Evolutionary conservation across 2,113 vertebrate genomes (phyloP), one percentile per base, ranked within the genome.

Genomic region (Chrysochloris asiatica): DNA sequence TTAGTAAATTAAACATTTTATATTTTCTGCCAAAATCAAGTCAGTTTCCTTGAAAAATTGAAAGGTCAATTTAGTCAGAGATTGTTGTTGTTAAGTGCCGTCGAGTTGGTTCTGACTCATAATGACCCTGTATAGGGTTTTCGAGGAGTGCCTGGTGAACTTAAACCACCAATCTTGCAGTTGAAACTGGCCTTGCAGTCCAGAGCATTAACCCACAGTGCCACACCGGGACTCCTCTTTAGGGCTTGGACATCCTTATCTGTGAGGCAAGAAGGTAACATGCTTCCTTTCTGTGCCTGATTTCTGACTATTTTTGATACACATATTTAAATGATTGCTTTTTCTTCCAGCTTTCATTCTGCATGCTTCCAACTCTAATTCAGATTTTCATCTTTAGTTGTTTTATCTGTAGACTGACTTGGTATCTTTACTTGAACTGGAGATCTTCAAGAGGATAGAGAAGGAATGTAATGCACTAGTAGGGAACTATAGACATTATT

Each of bases 321-420:
- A 88, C 9, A 4, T 77, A 78, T 6, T 83, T 92, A 85, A 83
- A 54, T 21, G 16, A 69, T 84, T 88, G 13, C 43, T 80, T 69
- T 95, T 33, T 36, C 13, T 88, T 3, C 77, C 30, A 86, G 50
- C 14, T 4, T 9, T 67, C 65, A 36, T n/a, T 65, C 12, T 81
- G 28, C 33, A 83, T 85, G 2, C 21, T 85, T 94, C 77, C 28
- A 88, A 83, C 65, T 24, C 16, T 69, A 81, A 71, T 72, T 83
- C 22, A 76, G 82, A 83, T 69, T 92, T 94, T 83, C 47, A 72
- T 72, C 93, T 94, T 92, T 59, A 54, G 6, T 88, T 86, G 41
- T 75, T 90, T 19, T n/a, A n/a, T 14, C 17, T 30, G 6, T 56
- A 67, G 59, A 72, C 1, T 81, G n/a, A 8, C 61, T 56, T 52